Evolutionary conservation across 2,113 vertebrate species (phyloP), one percentile per base, ranked within the genome.

Genomic region (Gallinago undulata): DNA sequence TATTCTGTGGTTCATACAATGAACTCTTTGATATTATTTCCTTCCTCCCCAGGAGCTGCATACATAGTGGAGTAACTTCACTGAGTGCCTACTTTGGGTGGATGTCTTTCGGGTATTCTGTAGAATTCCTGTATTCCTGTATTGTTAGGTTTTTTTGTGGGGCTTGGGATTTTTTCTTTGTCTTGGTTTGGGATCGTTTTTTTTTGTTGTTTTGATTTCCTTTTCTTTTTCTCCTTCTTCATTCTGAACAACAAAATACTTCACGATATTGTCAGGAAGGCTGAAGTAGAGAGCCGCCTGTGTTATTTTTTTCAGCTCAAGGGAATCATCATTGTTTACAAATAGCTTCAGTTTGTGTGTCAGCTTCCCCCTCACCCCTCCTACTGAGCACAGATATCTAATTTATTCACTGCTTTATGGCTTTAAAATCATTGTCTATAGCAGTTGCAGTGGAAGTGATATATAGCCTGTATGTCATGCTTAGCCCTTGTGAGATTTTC

Each of bases 401-500:
- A 92, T 96, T 75, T 79, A 10, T 94, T 78, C 5, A 21, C 43
- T 93, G 84, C 18, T 93, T 97, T 94, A 76, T 87, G 57, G 33
- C 25, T 83, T 96, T 92, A 79, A 95, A 95, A 66, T 94, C 41
- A 94, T 84, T 96, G 55, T 91, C 64, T 90, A 19, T 67, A 95
- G 63, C 74, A 92, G 37, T 73, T 97, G 68, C 62, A 91, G 25
- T 95, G 68, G 22, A 81, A 94, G 17, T 80, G 75, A 90, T 77
- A 87, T 33, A 85, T 11, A 73, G 14, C 9, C 39, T 76, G 43
- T 87, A 97, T 94, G 53, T 63, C 90, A 90, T 81, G 68, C 30
- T 92, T 41, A 94, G 95, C 84, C 91, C 84, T 84, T 95, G 62
- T 83, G 93, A 97, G 14, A 69, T 87, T 83, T 91, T 95, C 63